Percentiles rank a stretch among this genome's conserved stretches.
Conservation (phyloP, 2,797 vertebrate genomes). For the Periophthalmus magnuspinnatus region DNA sequence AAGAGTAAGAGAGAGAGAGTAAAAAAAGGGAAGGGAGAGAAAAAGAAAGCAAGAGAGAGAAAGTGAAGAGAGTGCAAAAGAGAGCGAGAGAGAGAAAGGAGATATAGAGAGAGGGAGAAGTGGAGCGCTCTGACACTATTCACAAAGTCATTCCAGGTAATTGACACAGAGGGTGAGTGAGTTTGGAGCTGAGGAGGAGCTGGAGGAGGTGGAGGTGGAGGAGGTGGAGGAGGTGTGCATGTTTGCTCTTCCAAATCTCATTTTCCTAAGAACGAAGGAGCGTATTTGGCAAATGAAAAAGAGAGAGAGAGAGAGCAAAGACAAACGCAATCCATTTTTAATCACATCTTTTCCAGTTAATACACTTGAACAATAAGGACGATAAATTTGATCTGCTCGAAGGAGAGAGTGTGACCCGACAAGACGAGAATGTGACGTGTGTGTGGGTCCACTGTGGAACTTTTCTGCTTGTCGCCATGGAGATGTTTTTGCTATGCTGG, state of each 20-base stretch:
- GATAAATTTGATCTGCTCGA: constrained; percentile 58
- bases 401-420: constrained; percentile 52
- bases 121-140: constrained; percentile 77
- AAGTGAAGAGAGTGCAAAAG: neutral
- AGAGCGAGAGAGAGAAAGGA: neutral
- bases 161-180: constrained; percentile 80
- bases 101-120: constrained; percentile 37
- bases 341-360: constrained; percentile 64
- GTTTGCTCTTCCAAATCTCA: constrained; percentile 68
- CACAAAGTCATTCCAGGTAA: constrained; percentile 95
- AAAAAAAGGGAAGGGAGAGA: too few relatives aligned
- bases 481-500: too few relatives aligned
- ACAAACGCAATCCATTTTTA: constrained; percentile 65
- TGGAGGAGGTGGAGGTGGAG: constrained; percentile 46
- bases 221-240: constrained; percentile 48
- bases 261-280: constrained; percentile 58
- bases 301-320: constrained; percentile 55
- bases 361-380: constrained; percentile 58
- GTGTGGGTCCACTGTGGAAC: too few relatives aligned
- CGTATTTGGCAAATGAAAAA: constrained; percentile 61
- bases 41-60: neutral
- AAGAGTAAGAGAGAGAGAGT: neutral
- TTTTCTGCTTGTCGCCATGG: too few relatives aligned
- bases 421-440: constrained; percentile 18
- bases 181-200: constrained; percentile 54